Percentiles rank a stretch among this genome's conserved stretches.
Evolutionary conservation across 2,888 invertebrate species (phyloP).

Genomic region (Eulithis testata): DNA sequence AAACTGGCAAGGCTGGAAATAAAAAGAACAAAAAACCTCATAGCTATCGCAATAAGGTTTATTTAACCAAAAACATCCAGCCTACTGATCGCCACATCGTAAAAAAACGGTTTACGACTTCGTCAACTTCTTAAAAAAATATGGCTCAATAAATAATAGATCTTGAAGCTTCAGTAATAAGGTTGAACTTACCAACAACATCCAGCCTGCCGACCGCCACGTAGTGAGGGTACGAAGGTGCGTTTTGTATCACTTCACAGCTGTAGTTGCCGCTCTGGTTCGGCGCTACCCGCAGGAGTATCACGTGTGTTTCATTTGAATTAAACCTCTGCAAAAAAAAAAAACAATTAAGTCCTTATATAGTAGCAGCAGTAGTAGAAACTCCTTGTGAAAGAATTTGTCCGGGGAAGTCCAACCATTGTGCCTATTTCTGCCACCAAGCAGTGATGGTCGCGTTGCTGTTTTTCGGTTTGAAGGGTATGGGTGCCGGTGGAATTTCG

Average conservation of each 20-base stretch:
- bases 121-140: neutral
- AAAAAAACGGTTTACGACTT: no score
- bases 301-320: constrained; percentile 77
- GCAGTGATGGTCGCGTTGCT: no score
- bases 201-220: constrained; percentile 71
- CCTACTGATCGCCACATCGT: constrained; percentile 67
- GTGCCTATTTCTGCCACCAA: no score
- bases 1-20: no score
- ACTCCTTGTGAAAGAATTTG: neutral
- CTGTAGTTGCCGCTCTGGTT: constrained; percentile 77
- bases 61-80: constrained; percentile 78
- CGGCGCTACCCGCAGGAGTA: constrained; percentile 65
- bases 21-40: no score
- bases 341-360: no score
- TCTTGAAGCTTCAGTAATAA: neutral
- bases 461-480: no score
- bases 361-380: neutral
- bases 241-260: constrained; percentile 81
- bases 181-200: constrained; percentile 71
- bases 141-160: neutral
- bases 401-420: no score
- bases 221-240: constrained; percentile 75
- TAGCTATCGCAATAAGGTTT: neutral
- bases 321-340: constrained; percentile 68
- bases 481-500: no score